Evolutionary conservation across 2,888 invertebrate genomes (phyloP), one percentile per base, ranked within the genome.

Genomic region (Scaptomyza parva): DNA sequence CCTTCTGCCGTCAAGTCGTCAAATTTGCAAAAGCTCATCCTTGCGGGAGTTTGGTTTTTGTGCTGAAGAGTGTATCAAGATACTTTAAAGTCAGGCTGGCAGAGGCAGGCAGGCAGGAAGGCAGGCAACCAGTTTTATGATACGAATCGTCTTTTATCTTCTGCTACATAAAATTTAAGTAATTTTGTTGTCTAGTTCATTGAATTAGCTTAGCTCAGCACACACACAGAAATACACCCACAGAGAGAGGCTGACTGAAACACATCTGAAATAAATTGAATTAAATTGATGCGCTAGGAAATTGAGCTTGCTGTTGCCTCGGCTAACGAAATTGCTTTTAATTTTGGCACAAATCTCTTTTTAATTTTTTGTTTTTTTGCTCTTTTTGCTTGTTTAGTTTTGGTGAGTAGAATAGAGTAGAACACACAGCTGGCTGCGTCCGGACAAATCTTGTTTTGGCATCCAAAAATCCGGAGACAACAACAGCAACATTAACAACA

Each of bases 331-430:
- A 85, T 68, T 82, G 79, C 72, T 76, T 86, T 86, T 83, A 84
- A 83, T 83, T 86, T 80, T 78, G 72, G 67, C 83, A 63, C 68
- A 83, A 86, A 84, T 83, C 76, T 72, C 74, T 75, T 78, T 86
- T 83, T 86, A 83, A 83, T 80, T 76, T 83, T 64, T 53, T 43
- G 3, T 30, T 30, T 35, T 39, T 17, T 57, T 39, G 61, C 47
- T 47, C 43, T 20, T 53, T 47, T 53, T 51, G 11, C 33, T 50
- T 41, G 33, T 37, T 20, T 17, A 33, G 35, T 30, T 43, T 39
- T 14, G 58, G 58, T 44, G 11, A 20, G 40, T 12, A 12, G 11
- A 20, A 20, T 12, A 12, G 40, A 17, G 2, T 24, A 14, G 43
- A 9, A 18, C 30, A 30, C 67, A 67, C 68, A 61, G 63, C 58